Conservation (phyloP, 1,140 invertebrate genomes). For the Scaptodrosophila lebanonensis region DNA sequence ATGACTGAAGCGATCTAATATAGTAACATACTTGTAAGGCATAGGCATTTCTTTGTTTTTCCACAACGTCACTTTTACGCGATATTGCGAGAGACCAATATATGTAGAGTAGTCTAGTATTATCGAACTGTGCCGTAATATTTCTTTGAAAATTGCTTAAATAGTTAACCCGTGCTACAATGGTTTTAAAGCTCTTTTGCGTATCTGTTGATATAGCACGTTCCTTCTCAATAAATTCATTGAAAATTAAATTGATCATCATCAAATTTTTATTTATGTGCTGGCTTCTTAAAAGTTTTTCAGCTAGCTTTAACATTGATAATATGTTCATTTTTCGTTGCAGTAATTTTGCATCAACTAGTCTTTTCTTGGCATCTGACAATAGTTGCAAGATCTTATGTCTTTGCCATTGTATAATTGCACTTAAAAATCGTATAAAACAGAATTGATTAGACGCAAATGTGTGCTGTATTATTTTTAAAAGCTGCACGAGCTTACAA, state of each 20-base stretch:
- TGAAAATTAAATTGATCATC: conserved; percentile 33
- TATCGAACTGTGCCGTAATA: conserved; percentile 31
- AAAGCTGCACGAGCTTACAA: conserved; percentile 46
- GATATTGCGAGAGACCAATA: conserved; percentile 26
- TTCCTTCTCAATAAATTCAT: conserved; percentile 50
- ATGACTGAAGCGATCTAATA: not conserved
- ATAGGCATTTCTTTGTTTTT: conserved; percentile 44
- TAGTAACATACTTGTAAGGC: conserved; percentile 32
- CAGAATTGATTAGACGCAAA: conserved; percentile 55
- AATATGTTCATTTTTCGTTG: conserved; percentile 46
- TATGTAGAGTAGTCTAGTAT: conserved; percentile 23
- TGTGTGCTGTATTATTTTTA: conserved; percentile 38
- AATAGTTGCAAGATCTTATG: conserved; percentile 60
- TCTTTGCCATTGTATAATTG: conserved; percentile 50
- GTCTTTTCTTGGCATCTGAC: conserved; percentile 79
- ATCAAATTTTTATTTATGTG: conserved; percentile 31
- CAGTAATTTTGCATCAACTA: conserved; percentile 45
- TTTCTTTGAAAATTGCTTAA: conserved; percentile 26
- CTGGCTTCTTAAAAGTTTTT: conserved; percentile 39
- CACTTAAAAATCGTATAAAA: conserved; percentile 35
- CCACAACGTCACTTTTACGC: conserved; percentile 37
- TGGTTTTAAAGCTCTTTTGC: conserved; percentile 37
- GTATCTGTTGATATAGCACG: conserved; percentile 41
- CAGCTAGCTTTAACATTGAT: conserved; percentile 40
- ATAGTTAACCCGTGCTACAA: conserved; percentile 27